Evolutionary conservation across 2,797 vertebrate genomes (phyloP).

Genomic region (Buphagus erythrorhynchus): DNA sequence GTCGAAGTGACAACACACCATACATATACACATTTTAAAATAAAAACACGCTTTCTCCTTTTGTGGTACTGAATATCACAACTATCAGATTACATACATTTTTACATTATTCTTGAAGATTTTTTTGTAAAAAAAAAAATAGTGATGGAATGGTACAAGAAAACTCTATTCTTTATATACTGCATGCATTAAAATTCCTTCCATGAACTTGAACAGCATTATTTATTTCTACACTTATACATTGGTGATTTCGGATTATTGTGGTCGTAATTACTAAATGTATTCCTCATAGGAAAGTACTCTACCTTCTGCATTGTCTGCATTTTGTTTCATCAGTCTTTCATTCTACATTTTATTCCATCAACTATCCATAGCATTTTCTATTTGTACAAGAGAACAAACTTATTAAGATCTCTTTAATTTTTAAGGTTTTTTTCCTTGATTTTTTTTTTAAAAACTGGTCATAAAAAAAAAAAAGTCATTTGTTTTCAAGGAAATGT

Average conservation of each 20-base stretch:
- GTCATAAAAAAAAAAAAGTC: not conserved
- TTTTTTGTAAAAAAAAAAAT: not conserved
- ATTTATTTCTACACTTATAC: not conserved
- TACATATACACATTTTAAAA: not conserved
- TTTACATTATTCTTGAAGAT: not conserved
- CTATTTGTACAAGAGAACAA: not conserved
- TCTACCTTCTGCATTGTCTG: not conserved
- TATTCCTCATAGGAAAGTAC: not conserved
- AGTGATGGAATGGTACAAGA: not conserved
- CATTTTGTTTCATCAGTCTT: not conserved
- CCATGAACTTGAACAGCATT: not conserved
- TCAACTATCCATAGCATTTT: not conserved
- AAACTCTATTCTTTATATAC: not conserved
- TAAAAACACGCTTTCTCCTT: not conserved
- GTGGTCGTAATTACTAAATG: not conserved
- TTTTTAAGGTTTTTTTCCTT: fast-evolving
- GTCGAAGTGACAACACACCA: constrained; percentile 25
- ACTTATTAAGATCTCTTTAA: not conserved
- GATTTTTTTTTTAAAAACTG: not conserved
- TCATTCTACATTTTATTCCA: not conserved
- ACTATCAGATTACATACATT: constrained; percentile 16
- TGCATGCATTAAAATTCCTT: not conserved
- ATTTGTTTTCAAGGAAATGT: not conserved
- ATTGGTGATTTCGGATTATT: not conserved
- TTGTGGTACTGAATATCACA: not conserved